These are phyloP conservation scores for Mamestra brassicae DNA, from an alignment of 2,888 invertebrate genomes.

Conservation along the genomic window DNA sequence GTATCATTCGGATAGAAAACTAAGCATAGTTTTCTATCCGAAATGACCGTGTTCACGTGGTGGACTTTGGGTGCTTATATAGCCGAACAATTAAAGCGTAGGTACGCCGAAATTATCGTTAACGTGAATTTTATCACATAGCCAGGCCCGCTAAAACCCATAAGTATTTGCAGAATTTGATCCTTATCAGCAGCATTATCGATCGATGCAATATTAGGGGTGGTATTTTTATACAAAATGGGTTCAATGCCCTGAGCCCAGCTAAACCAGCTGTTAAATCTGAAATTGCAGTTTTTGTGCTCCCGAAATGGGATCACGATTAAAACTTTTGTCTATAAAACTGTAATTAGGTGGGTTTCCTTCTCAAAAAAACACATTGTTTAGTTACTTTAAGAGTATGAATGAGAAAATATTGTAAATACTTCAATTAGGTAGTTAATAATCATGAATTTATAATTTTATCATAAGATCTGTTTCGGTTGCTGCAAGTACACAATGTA, in stretches of 20 bases:
- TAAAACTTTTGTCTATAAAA: neutral
- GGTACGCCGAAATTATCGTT: neutral
- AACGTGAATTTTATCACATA: neutral
- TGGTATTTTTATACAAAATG: slow-evolving; percentile 14
- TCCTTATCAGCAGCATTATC: slow-evolving; percentile 30
- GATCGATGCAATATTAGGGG: slow-evolving; percentile 25
- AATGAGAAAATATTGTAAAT: neutral
- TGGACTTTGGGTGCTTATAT: neutral
- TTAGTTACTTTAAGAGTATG: neutral
- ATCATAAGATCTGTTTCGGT: neutral
- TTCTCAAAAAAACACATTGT: slow-evolving; percentile 7
- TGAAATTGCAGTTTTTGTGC: neutral
- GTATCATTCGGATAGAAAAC: no score
- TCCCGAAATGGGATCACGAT: neutral
- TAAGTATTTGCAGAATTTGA: slow-evolving; percentile 5
- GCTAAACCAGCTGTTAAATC: neutral
- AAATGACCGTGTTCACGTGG: neutral
- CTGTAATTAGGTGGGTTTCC: neutral
- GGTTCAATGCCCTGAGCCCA: slow-evolving; percentile 17
- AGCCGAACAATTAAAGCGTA: neutral
- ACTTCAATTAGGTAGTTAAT: neutral
- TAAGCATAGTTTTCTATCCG: neutral
- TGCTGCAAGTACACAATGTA: neutral
- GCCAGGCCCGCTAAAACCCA: neutral
- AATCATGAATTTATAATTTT: neutral